phyloP scores from a whole-genome alignment of 2,113 vertebrate genomes.

The Elanoides forficatus region DNA sequence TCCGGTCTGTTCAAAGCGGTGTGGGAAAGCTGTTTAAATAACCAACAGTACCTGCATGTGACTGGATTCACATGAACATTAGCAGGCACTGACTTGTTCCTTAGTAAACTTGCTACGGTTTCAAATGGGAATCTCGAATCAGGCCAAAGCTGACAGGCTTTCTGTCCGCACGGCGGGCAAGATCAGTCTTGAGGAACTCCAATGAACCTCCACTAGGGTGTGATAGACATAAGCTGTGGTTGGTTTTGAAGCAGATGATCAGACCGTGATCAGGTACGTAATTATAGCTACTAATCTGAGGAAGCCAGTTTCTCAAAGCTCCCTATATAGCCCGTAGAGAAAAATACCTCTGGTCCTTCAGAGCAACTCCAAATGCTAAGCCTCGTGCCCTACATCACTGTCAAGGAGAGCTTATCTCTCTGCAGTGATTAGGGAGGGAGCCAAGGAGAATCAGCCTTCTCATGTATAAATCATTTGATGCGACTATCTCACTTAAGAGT shows the following conservation, averaged over 20 bases:
- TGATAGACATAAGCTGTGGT: neutral
- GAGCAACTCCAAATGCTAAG: neutral
- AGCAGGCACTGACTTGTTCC: neutral
- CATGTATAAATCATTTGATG: neutral
- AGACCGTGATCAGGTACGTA: neutral
- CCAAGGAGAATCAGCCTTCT: neutral
- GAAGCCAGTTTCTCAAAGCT: neutral
- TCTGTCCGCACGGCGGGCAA: neutral
- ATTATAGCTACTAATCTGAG: neutral
- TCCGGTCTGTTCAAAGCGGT: rapidly evolving
- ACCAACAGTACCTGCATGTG: neutral
- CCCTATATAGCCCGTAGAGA: neutral
- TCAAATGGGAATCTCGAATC: neutral
- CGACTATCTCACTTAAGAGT: neutral
- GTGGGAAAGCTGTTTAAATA: neutral
- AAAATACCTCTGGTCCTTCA: neutral
- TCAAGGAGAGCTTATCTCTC: neutral
- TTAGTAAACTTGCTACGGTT: neutral
- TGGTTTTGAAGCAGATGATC: neutral
- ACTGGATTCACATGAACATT: neutral
- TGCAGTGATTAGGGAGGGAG: neutral
- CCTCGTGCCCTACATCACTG: rapidly evolving
- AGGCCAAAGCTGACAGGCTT: neutral
- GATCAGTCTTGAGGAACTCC: neutral
- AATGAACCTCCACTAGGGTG: neutral